These are phyloP conservation scores for Aphaenogaster ashmeadi DNA, from an alignment of 1,140 invertebrate genomes.

Conservation along the genomic window DNA sequence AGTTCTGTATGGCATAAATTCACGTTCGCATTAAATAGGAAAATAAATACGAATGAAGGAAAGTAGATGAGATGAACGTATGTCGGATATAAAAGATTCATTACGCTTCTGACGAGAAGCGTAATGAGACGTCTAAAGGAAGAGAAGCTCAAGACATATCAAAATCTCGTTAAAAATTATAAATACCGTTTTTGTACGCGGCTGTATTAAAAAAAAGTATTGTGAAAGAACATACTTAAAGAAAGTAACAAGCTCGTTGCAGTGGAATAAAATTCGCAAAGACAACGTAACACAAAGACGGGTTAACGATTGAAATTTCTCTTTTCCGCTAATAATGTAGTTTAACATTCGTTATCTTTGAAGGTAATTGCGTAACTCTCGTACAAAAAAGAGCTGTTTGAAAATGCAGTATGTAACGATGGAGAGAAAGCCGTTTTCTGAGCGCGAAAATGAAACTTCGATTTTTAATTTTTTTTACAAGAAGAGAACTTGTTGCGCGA, in stretches of 20 bases:
- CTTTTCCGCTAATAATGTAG: conserved; percentile 30
- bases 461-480: conserved; percentile 17
- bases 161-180: background rate
- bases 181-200: background rate
- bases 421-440: background rate
- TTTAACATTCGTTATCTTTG: conserved; percentile 34
- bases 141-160: background rate
- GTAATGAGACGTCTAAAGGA: conserved; percentile 1
- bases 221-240: conserved; percentile 1
- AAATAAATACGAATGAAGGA: conserved; percentile 21
- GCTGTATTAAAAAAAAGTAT: background rate
- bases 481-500: conserved; percentile 3
- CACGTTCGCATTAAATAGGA: conserved; percentile 27
- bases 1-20: conserved; percentile 9
- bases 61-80: conserved; percentile 15
- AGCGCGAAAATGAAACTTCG: background rate
- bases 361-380: conserved; percentile 17
- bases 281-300: background rate
- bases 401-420: background rate
- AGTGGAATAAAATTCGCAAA: conserved; percentile 18
- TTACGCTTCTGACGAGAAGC: background rate
- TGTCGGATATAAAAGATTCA: conserved; percentile 31
- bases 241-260: conserved; percentile 16
- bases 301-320: conserved; percentile 25
- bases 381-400: background rate